Evolutionary conservation across 1,140 invertebrate species (phyloP).

Genomic region (Macrotrachela quadricornifera): DNA sequence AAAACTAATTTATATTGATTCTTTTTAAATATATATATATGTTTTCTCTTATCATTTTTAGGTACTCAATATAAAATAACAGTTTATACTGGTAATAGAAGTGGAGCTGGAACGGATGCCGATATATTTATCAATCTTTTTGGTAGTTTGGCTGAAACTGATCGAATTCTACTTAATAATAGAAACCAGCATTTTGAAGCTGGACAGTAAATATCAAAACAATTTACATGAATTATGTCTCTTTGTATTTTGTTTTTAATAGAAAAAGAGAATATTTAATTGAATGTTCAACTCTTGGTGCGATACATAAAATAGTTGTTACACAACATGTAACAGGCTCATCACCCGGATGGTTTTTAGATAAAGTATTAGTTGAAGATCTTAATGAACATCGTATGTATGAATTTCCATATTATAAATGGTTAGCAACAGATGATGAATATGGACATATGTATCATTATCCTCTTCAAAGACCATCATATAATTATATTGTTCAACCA

Average conservation of each 20-base stretch:
- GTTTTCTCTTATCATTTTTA: too few relatives aligned
- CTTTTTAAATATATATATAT: too few relatives aligned
- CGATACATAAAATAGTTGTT: constrained; percentile 21
- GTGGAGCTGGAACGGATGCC: constrained; percentile 30
- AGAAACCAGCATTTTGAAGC: too few relatives aligned
- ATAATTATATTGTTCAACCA: too few relatives aligned
- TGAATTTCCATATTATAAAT: constrained; percentile 22
- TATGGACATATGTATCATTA: constrained; percentile 22
- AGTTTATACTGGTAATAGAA: constrained; percentile 29
- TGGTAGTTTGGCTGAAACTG: constrained; percentile 16
- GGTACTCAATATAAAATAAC: constrained; percentile 23
- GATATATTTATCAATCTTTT: constrained; percentile 24
- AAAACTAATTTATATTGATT: too few relatives aligned
- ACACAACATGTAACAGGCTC: constrained; percentile 26
- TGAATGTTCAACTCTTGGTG: constrained; percentile 21
- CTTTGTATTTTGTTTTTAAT: constrained; percentile 2
- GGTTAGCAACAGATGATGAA: constrained; percentile 25
- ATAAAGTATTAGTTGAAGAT: constrained; percentile 24
- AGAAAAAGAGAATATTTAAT: constrained; percentile 25
- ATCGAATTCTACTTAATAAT: too few relatives aligned
- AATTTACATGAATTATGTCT: constrained; percentile 8
- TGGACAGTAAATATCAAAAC: too few relatives aligned
- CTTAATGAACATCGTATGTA: constrained; percentile 18
- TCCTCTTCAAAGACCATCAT: too few relatives aligned
- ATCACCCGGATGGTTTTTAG: constrained; percentile 10